Percentiles rank a stretch among this genome's conserved stretches.
These are phyloP conservation scores for Acronicta psi DNA, from an alignment of 2,888 invertebrate species.

Conservation along the genomic window DNA sequence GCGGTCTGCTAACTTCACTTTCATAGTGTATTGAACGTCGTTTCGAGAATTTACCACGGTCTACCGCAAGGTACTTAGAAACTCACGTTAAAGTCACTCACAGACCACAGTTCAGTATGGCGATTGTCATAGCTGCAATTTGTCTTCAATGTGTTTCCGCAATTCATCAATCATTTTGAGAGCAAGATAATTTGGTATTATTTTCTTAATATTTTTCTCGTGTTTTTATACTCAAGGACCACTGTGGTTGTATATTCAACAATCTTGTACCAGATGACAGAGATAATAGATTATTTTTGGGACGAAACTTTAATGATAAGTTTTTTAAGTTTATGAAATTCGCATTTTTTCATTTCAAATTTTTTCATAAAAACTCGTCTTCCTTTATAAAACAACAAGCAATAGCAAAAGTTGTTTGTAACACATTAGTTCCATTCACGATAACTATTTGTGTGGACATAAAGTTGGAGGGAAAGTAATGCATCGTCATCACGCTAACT, in stretches of 20 bases:
- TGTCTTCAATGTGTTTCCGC: conserved; percentile 30
- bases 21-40: conserved; percentile 47
- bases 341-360: too few relatives aligned
- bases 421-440: conserved; percentile 25
- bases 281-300: too few relatives aligned
- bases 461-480: conserved; percentile 51
- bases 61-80: conserved; percentile 53
- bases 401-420: conserved; percentile 25
- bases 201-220: neutral
- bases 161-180: conserved; percentile 17
- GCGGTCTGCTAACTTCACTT: conserved; percentile 48
- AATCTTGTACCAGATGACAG: neutral
- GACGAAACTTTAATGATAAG: too few relatives aligned
- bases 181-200: conserved; percentile 7
- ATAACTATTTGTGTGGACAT: conserved; percentile 25
- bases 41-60: conserved; percentile 54
- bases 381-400: neutral
- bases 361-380: neutral
- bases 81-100: conserved; percentile 30
- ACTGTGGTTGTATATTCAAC: neutral
- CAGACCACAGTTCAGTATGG: conserved; percentile 35
- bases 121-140: conserved; percentile 30
- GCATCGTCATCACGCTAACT: conserved; percentile 57
- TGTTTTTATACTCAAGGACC: neutral
- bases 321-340: too few relatives aligned